These are phyloP conservation scores for Pycnomerus fuliginosus DNA, from an alignment of 2,888 invertebrate species.

Conservation along the genomic window DNA sequence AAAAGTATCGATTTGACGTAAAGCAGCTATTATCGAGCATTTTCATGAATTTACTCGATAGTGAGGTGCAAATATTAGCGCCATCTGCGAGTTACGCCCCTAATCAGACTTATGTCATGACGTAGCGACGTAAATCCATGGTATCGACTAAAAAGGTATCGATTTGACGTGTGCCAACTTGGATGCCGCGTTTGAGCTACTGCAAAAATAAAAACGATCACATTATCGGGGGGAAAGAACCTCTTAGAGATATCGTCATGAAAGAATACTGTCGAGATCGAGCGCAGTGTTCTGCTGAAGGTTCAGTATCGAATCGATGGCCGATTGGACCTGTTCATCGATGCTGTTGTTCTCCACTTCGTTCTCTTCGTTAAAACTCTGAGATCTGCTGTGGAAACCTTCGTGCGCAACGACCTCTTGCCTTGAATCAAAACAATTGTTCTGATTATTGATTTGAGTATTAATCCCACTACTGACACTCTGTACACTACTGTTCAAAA, in stretches of 20 bases:
- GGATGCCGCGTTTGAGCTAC: not conserved
- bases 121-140: too few species aligned
- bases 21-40: too few species aligned
- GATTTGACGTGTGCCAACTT: conserved; percentile 1
- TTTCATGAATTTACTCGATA: too few species aligned
- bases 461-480: conserved; percentile 31
- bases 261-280: conserved; percentile 52
- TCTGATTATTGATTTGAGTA: conserved; percentile 14
- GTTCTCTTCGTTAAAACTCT: conserved; percentile 32
- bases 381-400: conserved; percentile 2
- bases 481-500: conserved; percentile 32
- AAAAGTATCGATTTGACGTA: too few species aligned
- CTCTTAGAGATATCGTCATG: conserved; percentile 50
- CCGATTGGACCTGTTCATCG: conserved; percentile 76
- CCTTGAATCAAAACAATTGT: conserved; percentile 12
- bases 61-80: too few species aligned
- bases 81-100: too few species aligned
- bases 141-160: too few species aligned
- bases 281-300: conserved; percentile 57
- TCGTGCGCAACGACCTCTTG: conserved; percentile 8
- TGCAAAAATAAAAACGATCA: not conserved
- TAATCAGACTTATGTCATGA: too few species aligned
- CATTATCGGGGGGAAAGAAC: not conserved
- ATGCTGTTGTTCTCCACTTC: conserved; percentile 60
- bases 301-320: conserved; percentile 77